Base-by-base conservation (phyloP, 1,140 invertebrate species). In the Megalopta genalis region DNA sequence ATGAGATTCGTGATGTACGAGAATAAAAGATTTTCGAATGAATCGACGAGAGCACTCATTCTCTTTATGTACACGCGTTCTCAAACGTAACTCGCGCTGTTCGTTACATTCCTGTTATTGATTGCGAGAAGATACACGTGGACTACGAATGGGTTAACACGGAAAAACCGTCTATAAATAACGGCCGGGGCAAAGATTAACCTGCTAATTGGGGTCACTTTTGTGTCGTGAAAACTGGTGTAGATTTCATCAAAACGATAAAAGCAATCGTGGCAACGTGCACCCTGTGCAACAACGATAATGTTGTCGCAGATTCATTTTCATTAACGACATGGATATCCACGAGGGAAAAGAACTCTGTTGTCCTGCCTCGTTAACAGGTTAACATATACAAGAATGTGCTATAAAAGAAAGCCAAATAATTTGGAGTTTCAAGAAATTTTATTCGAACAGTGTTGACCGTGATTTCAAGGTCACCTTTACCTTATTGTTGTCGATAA, bases 101-200 rank as follows among this genome's bases (percentile, higher is more conserved):
- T 63, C 59, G 49, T 78, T 57, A 7, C 2, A 78, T 72, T 54
- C 59, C 60, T 23, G 75, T 70, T 78, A 72, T 78, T 25, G 68
- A 78, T 78, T 21, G 59, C 63, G 12, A 39, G 54, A 63, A 18
- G 32, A n/a, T n/a, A n/a, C 10, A 25, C 42, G 27, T 60, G 57
- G 49, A 6, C 8, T 54, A 27, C 16, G 60, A 70, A 70, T 21
- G 27, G 37, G 16, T 37, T 69, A 46, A 64, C 7, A 46, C 32
- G 49, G 49, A n/a, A 69, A 46, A 69, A n/a, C 42, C 32, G 59
- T 77, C 25, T n/a, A 16, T 25, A 18, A 62, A 46, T 37, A 25
- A 39, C 10, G 25, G 2, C 2, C 42, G 12, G 3, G 9, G 3
- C 37, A 39, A 12, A n/a, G 37, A 46, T 57, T 57, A 57, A 57